phyloP scores from a whole-genome alignment of 2,113 vertebrate genomes.

The Gracilinanus agilis region DNA sequence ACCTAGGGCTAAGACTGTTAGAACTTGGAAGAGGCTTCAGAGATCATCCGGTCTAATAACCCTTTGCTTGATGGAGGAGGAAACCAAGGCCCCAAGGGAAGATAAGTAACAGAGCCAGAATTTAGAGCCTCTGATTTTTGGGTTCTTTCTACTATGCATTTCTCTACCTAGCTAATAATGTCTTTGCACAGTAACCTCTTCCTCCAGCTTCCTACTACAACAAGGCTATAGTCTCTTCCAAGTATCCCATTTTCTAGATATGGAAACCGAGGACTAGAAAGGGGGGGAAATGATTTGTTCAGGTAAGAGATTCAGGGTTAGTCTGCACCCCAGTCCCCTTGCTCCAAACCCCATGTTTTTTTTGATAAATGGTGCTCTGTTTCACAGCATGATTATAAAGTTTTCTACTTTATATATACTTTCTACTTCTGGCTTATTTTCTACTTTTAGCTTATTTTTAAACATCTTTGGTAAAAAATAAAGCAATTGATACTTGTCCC shows the following conservation, averaged over 20 bases:
- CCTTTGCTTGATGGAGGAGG: neutral
- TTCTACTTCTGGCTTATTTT: neutral
- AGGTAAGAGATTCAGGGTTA: neutral
- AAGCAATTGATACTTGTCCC: neutral
- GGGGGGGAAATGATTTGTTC: neutral
- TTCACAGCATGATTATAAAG: neutral
- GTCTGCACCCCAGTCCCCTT: neutral
- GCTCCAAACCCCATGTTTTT: neutral
- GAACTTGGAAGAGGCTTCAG: neutral
- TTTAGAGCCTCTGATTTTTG: neutral
- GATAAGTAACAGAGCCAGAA: neutral
- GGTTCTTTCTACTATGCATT: neutral
- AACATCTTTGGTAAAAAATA: constrained; percentile 21
- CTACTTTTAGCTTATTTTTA: neutral
- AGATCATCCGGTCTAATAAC: neutral
- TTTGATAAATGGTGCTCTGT: neutral
- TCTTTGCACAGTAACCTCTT: neutral
- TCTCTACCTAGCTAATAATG: neutral
- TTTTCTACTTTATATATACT: neutral
- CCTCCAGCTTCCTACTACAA: neutral
- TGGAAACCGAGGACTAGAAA: neutral
- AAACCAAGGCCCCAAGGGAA: neutral
- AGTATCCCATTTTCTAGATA: neutral
- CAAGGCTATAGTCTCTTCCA: neutral
- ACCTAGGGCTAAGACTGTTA: neutral